Conservation (phyloP, 2,113 vertebrate genomes). For the Tragelaphus imberbis region DNA sequence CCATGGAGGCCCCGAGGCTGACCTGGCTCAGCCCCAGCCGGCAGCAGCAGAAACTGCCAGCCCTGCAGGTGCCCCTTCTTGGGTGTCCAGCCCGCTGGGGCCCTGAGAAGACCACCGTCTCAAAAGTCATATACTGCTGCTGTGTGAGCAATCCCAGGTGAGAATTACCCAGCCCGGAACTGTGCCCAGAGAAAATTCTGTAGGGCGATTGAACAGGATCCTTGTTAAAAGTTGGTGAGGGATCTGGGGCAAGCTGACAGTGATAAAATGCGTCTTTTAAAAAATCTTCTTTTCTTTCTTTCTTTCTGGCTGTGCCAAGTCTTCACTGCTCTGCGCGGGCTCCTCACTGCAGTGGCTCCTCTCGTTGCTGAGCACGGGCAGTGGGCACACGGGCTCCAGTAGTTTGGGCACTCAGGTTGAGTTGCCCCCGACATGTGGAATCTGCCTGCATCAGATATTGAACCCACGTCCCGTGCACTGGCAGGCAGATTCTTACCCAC, state of each 20-base stretch:
- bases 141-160: not conserved
- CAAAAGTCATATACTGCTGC: too few relatives aligned
- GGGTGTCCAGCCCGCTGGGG: accelerated
- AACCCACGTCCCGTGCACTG: accelerated
- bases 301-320: not conserved
- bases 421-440: not conserved
- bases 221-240: not conserved
- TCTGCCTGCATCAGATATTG: not conserved
- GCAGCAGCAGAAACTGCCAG: accelerated
- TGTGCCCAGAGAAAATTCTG: not conserved
- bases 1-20: accelerated
- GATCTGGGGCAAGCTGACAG: too few relatives aligned
- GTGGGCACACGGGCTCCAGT: not conserved
- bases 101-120: too few relatives aligned
- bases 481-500: not conserved
- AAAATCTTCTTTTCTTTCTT: not conserved
- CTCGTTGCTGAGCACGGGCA: accelerated
- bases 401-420: not conserved
- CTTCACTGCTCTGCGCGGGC: not conserved
- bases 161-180: not conserved
- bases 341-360: not conserved
- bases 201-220: too few relatives aligned
- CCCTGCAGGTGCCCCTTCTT: accelerated
- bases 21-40: accelerated
- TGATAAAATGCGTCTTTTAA: not conserved